Conservation (phyloP, 2,888 invertebrate species). For the Bruchidius siliquastri region DNA sequence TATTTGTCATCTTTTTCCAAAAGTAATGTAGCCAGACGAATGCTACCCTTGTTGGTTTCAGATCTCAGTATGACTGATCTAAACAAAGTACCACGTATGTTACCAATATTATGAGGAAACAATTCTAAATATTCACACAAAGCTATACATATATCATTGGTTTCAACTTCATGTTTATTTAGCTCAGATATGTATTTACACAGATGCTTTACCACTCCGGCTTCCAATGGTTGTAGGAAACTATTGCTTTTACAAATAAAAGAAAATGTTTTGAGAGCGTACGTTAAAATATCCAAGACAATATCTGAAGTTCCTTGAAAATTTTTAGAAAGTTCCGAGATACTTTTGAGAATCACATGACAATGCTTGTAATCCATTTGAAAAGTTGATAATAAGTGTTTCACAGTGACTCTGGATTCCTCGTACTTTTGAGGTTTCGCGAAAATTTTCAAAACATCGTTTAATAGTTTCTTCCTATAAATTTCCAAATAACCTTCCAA, state of each 20-base stretch:
- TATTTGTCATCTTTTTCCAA: slow-evolving; percentile 53
- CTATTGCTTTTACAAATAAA: slow-evolving; percentile 13
- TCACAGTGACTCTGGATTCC: neutral
- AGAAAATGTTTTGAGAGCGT: slow-evolving; percentile 26
- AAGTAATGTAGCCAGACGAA: slow-evolving; percentile 56
- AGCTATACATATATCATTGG: slow-evolving; percentile 53
- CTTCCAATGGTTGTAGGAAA: slow-evolving; percentile 23
- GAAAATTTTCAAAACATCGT: slow-evolving; percentile 42
- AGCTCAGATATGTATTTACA: slow-evolving; percentile 22
- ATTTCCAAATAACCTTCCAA: slow-evolving; percentile 43
- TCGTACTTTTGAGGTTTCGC: slow-evolving; percentile 44
- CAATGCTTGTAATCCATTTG: slow-evolving; percentile 45
- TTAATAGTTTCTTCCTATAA: slow-evolving; percentile 54
- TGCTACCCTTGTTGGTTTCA: slow-evolving; percentile 55
- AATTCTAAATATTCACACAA: slow-evolving; percentile 55
- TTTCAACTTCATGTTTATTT: slow-evolving; percentile 22
- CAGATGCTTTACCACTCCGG: slow-evolving; percentile 22
- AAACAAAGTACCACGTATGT: slow-evolving; percentile 53
- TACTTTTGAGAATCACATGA: slow-evolving; percentile 41
- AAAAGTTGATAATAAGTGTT: slow-evolving; percentile 43
- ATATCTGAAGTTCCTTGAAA: slow-evolving; percentile 6
- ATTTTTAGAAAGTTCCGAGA: slow-evolving; percentile 13
- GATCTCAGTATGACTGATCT: slow-evolving; percentile 50
- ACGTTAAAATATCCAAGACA: slow-evolving; percentile 23
- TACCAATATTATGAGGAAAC: slow-evolving; percentile 57